These are phyloP conservation scores for Saxicola maurus DNA, from an alignment of 2,797 vertebrate genomes.

Conservation along the genomic window DNA sequence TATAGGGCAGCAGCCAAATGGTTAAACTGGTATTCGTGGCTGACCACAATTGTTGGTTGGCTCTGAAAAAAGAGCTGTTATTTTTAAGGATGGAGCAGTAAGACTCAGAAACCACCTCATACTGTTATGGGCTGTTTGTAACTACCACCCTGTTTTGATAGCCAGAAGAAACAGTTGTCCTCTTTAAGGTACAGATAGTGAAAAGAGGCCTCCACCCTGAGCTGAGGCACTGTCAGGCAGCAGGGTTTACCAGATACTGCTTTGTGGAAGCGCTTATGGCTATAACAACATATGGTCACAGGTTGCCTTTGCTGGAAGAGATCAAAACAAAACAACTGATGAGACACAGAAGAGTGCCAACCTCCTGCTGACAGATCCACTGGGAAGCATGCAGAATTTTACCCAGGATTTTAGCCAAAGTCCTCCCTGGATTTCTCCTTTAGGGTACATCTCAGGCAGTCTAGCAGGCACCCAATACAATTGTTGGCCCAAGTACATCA, in stretches of 20 bases:
- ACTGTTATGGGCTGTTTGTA: conserved; percentile 6
- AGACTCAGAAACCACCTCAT: background rate
- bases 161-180: conserved; percentile 50
- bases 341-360: background rate
- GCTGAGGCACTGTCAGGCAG: background rate
- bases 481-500: background rate
- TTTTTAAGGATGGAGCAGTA: conserved; percentile 6
- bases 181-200: conserved; percentile 19
- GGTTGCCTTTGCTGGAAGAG: background rate
- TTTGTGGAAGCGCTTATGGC: background rate
- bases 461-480: accelerated
- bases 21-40: conserved; percentile 44
- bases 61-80: conserved; percentile 2
- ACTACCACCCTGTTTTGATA: conserved; percentile 10
- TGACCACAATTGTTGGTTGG: conserved; percentile 36
- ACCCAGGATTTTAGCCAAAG: background rate
- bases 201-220: conserved; percentile 27
- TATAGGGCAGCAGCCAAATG: conserved; percentile 8
- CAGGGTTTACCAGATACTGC: background rate
- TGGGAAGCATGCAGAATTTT: background rate
- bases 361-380: background rate
- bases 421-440: background rate
- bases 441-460: background rate
- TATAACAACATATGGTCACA: background rate
- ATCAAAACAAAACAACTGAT: background rate